Base-by-base conservation (phyloP, 2,113 vertebrate genomes). In the Larimichthys polyactis region DNA sequence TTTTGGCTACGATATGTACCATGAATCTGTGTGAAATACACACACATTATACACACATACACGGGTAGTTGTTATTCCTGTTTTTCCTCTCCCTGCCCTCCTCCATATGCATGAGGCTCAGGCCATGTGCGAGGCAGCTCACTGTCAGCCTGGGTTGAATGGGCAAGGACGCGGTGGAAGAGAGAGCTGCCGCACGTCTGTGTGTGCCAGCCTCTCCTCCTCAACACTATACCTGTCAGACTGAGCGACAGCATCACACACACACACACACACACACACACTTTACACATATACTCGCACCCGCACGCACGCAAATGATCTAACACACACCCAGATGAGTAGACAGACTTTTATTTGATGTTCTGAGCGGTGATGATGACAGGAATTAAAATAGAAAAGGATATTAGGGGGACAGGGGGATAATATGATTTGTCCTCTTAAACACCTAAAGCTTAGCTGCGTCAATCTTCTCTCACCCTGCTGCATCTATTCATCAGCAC, bases 61-160 rank as follows among this genome's bases (percentile, higher is more conserved):
- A 82, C 54, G 1, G 65, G 66, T 91, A 81, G 83, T 90, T 93
- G 88, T 89, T 94, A 90, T 94, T 94, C 84, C 73, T 86, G 84
- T 90, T 90, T 90, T 84, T 66, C 62, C 82, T 86, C 87, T 85
- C 60, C 71, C 74, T 82, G 83, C 81, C 82, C 93, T 95, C 84
- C 75, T 95, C 82, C 91, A 95, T 95, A 94, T 95, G 93, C 83
- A 94, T 95, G 92, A 94, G 92, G 66, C 57, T 71, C 84, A 77
- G 86, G 89, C 87, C 79, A 81, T 90, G 91, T 92, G 90, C 91
- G 90, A 90, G 89, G 87, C 88, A 17, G 89, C 87, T 93, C 87
- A 81, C 92, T 94, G 94, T 94, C 94, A 93, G 91, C 84, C 68
- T 74, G 91, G 91, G 92, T 89, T 94, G 91, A 94, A 88, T 75